phyloP scores from a whole-genome alignment of 2,888 invertebrate genomes.

The Drosophila nigritarsus region DNA sequence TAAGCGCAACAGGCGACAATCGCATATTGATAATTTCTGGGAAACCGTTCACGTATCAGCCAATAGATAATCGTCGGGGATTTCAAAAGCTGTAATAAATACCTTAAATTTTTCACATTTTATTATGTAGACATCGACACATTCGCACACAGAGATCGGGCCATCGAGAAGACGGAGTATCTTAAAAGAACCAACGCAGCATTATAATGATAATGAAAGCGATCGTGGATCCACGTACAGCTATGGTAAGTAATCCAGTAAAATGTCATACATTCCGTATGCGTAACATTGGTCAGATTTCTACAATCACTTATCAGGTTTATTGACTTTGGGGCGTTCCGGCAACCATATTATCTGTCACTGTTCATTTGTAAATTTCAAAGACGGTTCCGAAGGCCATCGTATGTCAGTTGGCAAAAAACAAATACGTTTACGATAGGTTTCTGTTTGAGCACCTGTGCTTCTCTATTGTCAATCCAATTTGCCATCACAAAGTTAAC shows the following conservation, averaged over 20 bases:
- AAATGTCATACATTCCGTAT: neutral
- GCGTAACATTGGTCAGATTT: conserved; percentile 20
- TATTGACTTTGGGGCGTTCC: conserved; percentile 23
- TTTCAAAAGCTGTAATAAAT: conserved; percentile 35
- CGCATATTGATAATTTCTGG: conserved; percentile 35
- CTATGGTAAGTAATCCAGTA: conserved; percentile 75
- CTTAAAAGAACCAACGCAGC: conserved; percentile 86
- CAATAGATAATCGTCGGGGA: conserved; percentile 49
- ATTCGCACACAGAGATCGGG: conserved; percentile 87
- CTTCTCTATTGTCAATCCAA: conserved; percentile 59
- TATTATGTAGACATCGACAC: conserved; percentile 86
- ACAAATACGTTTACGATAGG: conserved; percentile 36
- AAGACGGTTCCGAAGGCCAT: conserved; percentile 46
- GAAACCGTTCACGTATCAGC: conserved; percentile 16
- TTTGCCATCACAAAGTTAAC: conserved; percentile 64
- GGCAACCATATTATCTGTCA: conserved; percentile 14
- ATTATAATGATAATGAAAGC: conserved; percentile 84
- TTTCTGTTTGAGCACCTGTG: conserved; percentile 53
- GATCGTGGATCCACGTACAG: conserved; percentile 84
- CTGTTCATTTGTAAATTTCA: conserved; percentile 19
- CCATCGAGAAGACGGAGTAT: conserved; percentile 90
- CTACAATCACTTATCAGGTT: conserved; percentile 8
- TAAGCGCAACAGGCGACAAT: conserved; percentile 41
- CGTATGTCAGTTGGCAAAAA: conserved; percentile 12
- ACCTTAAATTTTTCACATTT: conserved; percentile 6